A percentile compares a stretch with the other conserved stretches of the same genome.
These are phyloP conservation scores for Colinus virginianus DNA, from an alignment of 2,113 vertebrate genomes.

Conservation along the genomic window DNA sequence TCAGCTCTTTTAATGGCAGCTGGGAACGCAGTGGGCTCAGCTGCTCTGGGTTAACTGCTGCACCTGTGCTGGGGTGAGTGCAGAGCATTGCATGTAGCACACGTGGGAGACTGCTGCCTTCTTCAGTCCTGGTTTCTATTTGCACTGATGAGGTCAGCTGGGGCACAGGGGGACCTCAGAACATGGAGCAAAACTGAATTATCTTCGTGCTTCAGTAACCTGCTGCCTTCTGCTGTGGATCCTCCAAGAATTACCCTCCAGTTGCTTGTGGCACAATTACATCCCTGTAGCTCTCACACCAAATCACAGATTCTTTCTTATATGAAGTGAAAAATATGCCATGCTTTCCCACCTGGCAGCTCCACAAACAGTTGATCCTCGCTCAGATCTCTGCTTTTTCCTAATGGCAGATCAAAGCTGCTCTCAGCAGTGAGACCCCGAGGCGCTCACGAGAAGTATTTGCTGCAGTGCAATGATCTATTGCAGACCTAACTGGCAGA, in stretches of 20 bases:
- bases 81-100: background rate
- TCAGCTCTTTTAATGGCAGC: background rate
- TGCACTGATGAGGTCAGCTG: background rate
- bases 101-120: background rate
- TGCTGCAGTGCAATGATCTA: background rate
- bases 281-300: background rate
- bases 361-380: background rate
- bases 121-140: background rate
- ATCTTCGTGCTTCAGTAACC: rapidly evolving
- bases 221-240: background rate
- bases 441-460: background rate
- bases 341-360: background rate
- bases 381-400: background rate
- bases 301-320: rapidly evolving
- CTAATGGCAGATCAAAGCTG: background rate
- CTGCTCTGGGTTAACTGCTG: background rate
- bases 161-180: background rate
- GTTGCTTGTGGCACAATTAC: background rate
- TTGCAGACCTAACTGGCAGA: background rate
- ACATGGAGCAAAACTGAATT: background rate
- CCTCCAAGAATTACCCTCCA: rapidly evolving
- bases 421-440: rapidly evolving
- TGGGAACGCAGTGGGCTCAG: background rate
- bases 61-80: background rate
- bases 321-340: rapidly evolving